Evolutionary conservation across 2,797 vertebrate species (phyloP).

Genomic region (Cryptoprocta ferox): DNA sequence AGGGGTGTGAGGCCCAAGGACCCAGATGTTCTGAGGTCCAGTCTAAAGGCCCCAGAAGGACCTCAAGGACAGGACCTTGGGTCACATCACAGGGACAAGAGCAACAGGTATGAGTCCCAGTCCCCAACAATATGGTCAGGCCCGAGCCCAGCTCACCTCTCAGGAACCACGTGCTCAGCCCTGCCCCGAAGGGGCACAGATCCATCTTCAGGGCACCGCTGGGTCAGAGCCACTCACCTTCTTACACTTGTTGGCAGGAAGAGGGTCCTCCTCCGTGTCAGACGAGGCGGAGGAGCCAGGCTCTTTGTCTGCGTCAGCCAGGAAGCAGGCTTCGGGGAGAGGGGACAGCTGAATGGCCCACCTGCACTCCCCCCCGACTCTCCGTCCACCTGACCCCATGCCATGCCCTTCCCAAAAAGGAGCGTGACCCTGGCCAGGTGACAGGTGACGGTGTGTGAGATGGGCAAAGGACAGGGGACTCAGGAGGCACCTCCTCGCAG

Average conservation of each 20-base stretch:
- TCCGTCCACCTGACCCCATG: background rate
- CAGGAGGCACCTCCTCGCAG: rapidly evolving
- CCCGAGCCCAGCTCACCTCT: background rate
- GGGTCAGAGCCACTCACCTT: conserved; percentile 88
- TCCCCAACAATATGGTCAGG: background rate
- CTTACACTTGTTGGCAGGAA: conserved; percentile 93
- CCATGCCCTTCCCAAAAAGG: background rate
- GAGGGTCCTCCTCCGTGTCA: conserved; percentile 91
- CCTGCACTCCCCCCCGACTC: background rate
- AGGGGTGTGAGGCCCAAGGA: rapidly evolving
- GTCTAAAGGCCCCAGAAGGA: background rate
- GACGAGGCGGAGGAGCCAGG: conserved; percentile 87
- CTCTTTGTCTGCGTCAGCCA: conserved; percentile 88
- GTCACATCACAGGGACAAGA: background rate
- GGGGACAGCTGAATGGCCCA: background rate
- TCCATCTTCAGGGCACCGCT: rapidly evolving
- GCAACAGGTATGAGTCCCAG: background rate
- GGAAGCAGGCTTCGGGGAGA: conserved; percentile 83
- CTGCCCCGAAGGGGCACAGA: no score
- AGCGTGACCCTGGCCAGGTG: background rate
- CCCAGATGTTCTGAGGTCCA: background rate
- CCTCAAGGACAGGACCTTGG: background rate
- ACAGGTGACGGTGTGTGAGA: rapidly evolving
- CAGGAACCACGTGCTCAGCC: background rate
- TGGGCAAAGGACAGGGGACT: background rate